These are phyloP conservation scores for Dinoponera quadriceps DNA, from an alignment of 1,140 invertebrate genomes.

Conservation along the genomic window DNA sequence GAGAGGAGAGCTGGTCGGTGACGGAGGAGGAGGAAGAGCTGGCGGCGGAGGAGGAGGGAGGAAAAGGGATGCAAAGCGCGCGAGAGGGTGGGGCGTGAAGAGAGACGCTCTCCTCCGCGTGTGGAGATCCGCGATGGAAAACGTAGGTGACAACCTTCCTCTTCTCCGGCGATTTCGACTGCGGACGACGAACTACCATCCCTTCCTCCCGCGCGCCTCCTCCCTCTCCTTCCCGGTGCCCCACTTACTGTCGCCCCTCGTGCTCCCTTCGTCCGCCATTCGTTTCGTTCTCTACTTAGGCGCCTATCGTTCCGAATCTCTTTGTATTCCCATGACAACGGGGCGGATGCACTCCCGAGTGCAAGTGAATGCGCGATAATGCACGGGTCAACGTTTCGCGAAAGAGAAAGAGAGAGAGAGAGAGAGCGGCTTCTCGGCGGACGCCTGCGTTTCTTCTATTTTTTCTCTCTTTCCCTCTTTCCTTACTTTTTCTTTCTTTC, in stretches of 20 bases:
- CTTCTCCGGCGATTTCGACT: constrained; percentile 52
- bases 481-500: too few relatives aligned
- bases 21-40: constrained; percentile 10
- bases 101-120: constrained; percentile 6
- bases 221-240: not conserved
- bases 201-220: not conserved
- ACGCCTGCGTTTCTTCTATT: not conserved
- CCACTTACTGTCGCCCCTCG: constrained; percentile 9
- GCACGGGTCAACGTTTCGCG: constrained; percentile 65
- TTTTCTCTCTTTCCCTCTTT: too few relatives aligned
- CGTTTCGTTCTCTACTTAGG: constrained; percentile 56
- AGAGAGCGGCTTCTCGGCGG: not conserved
- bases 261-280: not conserved
- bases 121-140: constrained; percentile 88
- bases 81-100: constrained; percentile 18
- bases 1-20: constrained; percentile 8
- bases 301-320: constrained; percentile 66
- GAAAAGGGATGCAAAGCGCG: constrained; percentile 48
- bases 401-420: not conserved
- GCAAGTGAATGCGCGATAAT: constrained; percentile 59
- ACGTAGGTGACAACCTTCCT: constrained; percentile 83
- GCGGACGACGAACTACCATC: not conserved
- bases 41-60: constrained; percentile 10
- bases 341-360: constrained; percentile 63
- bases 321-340: constrained; percentile 75